These are phyloP conservation scores for Leucopternis melanops DNA, from an alignment of 2,113 vertebrate genomes.

Conservation along the genomic window DNA sequence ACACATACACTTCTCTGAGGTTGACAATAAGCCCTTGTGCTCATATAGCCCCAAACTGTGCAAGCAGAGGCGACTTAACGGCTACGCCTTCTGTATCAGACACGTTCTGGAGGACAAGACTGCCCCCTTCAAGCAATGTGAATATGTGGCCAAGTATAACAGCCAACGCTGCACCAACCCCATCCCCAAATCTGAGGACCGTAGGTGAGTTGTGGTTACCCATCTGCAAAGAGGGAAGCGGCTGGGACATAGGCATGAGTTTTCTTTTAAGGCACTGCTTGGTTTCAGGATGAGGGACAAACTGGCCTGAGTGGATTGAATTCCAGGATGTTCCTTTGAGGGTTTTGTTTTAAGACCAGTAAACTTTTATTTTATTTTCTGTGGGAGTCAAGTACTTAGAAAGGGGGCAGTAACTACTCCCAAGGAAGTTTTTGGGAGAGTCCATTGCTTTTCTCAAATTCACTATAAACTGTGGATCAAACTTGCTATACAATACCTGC, in stretches of 20 bases:
- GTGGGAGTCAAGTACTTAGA: neutral
- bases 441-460: neutral
- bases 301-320: neutral
- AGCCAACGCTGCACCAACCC: slow-evolving; percentile 99
- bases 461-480: neutral
- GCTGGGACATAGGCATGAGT: neutral
- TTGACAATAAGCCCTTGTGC: slow-evolving; percentile 99
- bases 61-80: slow-evolving; percentile 98
- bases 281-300: neutral
- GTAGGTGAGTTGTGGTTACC: slow-evolving; percentile 79
- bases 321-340: slow-evolving; percentile 21
- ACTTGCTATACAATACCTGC: neutral
- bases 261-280: neutral
- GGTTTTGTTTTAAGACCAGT: neutral
- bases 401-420: neutral
- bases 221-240: neutral
- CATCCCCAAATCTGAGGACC: slow-evolving; percentile 98
- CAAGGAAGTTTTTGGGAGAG: neutral
- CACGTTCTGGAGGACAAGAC: slow-evolving; percentile 99
- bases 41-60: slow-evolving; percentile 99
- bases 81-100: slow-evolving; percentile 99
- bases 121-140: slow-evolving; percentile 99
- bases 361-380: neutral
- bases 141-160: slow-evolving; percentile 99
- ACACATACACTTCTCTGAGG: slow-evolving; percentile 99